Base-by-base conservation (phyloP, 2,797 vertebrate species). In the Poecile montanus region DNA sequence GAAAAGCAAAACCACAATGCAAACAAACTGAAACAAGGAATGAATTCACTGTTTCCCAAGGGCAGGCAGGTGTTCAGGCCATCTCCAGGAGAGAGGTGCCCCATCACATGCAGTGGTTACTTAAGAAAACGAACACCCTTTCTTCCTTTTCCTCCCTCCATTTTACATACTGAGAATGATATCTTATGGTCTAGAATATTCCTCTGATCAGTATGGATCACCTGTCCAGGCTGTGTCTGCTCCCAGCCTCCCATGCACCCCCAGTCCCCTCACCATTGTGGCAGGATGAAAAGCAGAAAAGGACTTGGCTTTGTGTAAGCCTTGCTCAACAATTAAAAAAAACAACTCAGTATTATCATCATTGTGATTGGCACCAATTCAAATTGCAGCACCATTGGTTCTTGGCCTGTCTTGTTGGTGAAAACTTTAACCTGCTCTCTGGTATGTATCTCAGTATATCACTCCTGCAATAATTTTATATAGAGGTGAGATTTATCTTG, bases 201-300 rank as follows among this genome's bases (percentile, higher is more conserved):
- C 32, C 45, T 60, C 23, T 68, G 38, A 11, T 38, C 29, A 38
- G 3, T 25, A 25, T 45, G 27, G 13, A 10, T 45, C 62, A 27
- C 7, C 61, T 61, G 30, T 34, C 25, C 18, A 2, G 10, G 21
- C 30, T 47, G 21, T 32, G 14, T 54, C 30, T 61, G 12, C 21
- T 67, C 26, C 40, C 54, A 60, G 0, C 2, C 7, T 47, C 17
- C 29, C 11, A 8, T 7, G 11, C 5, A 44, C 7, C 3, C 9
- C 53, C 16, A 65, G 29, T 2, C 2, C 14, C 18, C 32, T 51
- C 38, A 18, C 13, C 23, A 66, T 11, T 10, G 10, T 13, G 25
- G 10, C 47, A 74, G 5, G 13, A 18, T 2, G 1, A 60, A 54
- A 61, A 42, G 22, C 30, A 61, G 40, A 48, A 81, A 54, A 48